Base-by-base conservation (phyloP, 2,113 vertebrate genomes). In the Rhynchomys soricoides region DNA sequence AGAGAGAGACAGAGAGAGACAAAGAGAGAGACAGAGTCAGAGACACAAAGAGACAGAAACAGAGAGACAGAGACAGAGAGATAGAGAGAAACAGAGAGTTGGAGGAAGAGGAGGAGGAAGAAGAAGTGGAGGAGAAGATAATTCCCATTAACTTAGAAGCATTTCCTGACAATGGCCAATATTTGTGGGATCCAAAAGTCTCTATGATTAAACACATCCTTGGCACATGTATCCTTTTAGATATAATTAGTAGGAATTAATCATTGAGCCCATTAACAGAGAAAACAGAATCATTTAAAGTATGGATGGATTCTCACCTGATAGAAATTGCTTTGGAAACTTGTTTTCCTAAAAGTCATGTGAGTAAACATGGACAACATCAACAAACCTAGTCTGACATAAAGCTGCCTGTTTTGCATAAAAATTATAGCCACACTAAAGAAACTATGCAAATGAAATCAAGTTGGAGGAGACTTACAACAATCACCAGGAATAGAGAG, bases 391-490 rank as follows among this genome's bases (percentile, higher is more conserved):
- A 40, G 50, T 90, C 34, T 92, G 17, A 92, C 64, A 29, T 45
- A 85, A 96, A 90, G 45, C 5, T 92, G 57, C 85, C 48, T 88
- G 37, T 75, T 92, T 94, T 68, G 16, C 43, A 93, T 10, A 70
- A 97, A 87, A 87, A 59, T 43, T 5, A 70, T 19, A 95, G 40
- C 1, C 75, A 29, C 7, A 48, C 55, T 37, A 43, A 81, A 92
- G 50, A 92, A 88, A 8, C 34, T 87, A 8, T 68, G 26, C 52
- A 94, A 87, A 89, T 74, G n/a, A 89, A 95, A 64, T 57, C 77
- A 82, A 96, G 55, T 86, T 92, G 88, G 64, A 26, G 6, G 68
- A 48, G 57, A 57, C 37, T 93, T 88, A 57, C 5, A 77, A 26
- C 0, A 91, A 55, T 73, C 52, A 74, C n/a, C 10, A 22, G 26